Base-by-base conservation (phyloP, 2,113 vertebrate genomes). In the Pluvianellus socialis region DNA sequence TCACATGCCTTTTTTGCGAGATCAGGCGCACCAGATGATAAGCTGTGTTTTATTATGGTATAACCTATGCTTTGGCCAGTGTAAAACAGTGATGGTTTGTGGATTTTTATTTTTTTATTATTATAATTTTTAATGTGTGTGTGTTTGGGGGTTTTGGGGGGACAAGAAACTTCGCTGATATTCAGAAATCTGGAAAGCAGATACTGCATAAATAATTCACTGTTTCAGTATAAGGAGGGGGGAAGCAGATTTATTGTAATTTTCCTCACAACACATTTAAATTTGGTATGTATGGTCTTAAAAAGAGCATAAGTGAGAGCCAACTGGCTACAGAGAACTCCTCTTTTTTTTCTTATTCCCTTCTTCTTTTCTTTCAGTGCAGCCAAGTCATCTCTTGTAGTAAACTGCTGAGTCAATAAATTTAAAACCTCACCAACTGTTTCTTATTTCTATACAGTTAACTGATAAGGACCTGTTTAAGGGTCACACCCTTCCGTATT, bases 391-490 rank as follows among this genome's bases (percentile, higher is more conserved):
- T 90, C 73, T 67, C 84, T 87, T 53, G 28, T n/a, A 74, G 75
- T 47, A 92, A 96, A 93, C 45, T 95, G 94, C 95, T 96, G 94
- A 93, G 89, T 96, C 90, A 97, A 81, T 86, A 70, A 22, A 71
- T 96, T 93, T 70, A 53, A 95, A 92, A 91, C 44, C 49, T 59
- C 89, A 30, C 68, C 73, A 71, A 96, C 88, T 92, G 82, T 94
- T 97, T 88, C 93, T 86, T 96, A 73, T 88, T 95, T 95, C 94
- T 95, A 4, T 82, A 8, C 22, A 91, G 44, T 59, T 90, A 96
- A 86, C 62, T 49, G 96, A 96, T 97, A 97, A 97, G 90, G 63
- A 74, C 77, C 86, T 73, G 80, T 83, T 92, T 76, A 89, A 92
- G 77, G 35, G 86, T 73, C 93, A 82, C 96, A 91, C 97, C 97